phyloP scores from a whole-genome alignment of 2,113 vertebrate genomes.

The Gopherus evgoodei region DNA sequence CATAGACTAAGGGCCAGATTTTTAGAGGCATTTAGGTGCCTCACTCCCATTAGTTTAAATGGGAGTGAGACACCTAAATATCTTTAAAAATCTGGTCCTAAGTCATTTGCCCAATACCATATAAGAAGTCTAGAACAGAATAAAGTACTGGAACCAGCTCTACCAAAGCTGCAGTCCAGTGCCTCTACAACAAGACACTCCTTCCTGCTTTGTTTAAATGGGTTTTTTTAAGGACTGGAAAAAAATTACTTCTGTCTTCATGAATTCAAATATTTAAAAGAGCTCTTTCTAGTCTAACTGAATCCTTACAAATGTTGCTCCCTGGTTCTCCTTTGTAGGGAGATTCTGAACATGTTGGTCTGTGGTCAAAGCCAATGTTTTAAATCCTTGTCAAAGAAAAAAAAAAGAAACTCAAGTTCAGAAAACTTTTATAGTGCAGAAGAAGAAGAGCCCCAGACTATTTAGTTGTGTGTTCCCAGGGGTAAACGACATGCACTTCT shows the following conservation, averaged over 20 bases:
- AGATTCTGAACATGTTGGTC: background rate
- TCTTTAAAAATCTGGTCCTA: background rate
- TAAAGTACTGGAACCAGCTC: background rate
- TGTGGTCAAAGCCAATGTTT: constrained; percentile 36
- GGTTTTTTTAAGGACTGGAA: background rate
- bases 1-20: background rate
- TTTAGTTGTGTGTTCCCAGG: constrained; percentile 7
- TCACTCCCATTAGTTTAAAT: background rate
- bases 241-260: background rate
- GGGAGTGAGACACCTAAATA: background rate
- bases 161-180: background rate
- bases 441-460: background rate
- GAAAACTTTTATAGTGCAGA: background rate
- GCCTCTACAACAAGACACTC: background rate
- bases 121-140: background rate
- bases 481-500: constrained; percentile 39
- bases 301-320: background rate
- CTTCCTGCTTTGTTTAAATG: background rate
- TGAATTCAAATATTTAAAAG: background rate
- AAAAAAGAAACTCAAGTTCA: background rate
- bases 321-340: background rate
- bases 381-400: background rate
- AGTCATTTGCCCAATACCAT: background rate
- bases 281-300: background rate
- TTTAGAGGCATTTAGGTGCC: background rate